Evolutionary conservation across 64 coral and sea anemone genomes (phyloP).

Genomic region (Porites lutea): DNA sequence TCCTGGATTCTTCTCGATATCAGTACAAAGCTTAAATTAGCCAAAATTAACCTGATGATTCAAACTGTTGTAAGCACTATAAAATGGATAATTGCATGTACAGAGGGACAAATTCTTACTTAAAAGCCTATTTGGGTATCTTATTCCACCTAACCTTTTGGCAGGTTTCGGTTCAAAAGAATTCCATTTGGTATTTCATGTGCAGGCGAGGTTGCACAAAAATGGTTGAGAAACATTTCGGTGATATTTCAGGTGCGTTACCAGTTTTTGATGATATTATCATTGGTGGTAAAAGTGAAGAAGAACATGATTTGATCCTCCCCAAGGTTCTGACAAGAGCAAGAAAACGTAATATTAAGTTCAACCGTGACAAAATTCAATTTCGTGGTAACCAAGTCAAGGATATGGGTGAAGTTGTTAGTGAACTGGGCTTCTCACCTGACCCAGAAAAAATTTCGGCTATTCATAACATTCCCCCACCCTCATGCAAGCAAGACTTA

Average conservation of each 20-base stretch:
- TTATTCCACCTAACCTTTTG: too few species aligned
- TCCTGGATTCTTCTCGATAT: too few species aligned
- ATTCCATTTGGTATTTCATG: slow-evolving; percentile 66
- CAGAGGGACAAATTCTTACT: too few species aligned
- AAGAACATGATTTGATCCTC: slow-evolving; percentile 51
- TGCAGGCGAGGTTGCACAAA: slow-evolving; percentile 56
- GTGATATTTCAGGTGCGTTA: slow-evolving; percentile 42
- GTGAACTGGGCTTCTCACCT: background rate
- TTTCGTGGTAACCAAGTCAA: background rate
- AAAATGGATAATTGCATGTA: too few species aligned
- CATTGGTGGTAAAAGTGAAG: slow-evolving; percentile 50
- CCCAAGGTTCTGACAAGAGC: slow-evolving; percentile 43
- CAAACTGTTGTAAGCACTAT: too few species aligned
- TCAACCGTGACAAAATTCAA: too few species aligned
- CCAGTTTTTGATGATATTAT: slow-evolving; percentile 59
- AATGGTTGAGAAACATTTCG: slow-evolving; percentile 62
- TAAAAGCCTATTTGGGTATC: too few species aligned
- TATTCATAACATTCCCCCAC: slow-evolving; percentile 65
- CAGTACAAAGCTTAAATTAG: too few species aligned
- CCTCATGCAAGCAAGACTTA: slow-evolving; percentile 38
- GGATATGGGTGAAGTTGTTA: slow-evolving; percentile 59
- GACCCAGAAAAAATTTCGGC: slow-evolving; percentile 68
- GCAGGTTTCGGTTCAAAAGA: slow-evolving; percentile 30
- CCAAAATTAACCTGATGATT: too few species aligned
- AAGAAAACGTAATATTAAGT: slow-evolving; percentile 57